Evolutionary conservation across 2,113 vertebrate species (phyloP).

Genomic region (Mirounga angustirostris): DNA sequence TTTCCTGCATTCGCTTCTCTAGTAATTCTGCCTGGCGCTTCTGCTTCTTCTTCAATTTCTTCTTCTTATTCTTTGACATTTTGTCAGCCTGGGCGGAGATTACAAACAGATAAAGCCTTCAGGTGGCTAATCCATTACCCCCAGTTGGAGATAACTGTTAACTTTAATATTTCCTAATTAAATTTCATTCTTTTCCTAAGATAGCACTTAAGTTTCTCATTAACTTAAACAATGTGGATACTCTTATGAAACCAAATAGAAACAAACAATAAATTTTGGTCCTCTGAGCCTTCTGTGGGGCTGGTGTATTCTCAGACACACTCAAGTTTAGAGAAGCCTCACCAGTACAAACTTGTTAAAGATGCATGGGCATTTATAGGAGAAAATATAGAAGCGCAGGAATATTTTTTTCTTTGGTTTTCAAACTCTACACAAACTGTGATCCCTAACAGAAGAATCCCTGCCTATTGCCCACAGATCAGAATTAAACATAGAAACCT

Average conservation of each 20-base stretch:
- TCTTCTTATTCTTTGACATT: constrained; percentile 99
- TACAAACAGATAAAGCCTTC: constrained; percentile 81
- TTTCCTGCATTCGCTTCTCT: constrained; percentile 96
- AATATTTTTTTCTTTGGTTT: constrained; percentile 54
- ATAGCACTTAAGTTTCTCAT: constrained; percentile 56
- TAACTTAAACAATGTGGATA: constrained; percentile 55
- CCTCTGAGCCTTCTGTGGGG: constrained; percentile 45
- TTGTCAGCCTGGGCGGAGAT: constrained; percentile 90
- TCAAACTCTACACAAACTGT: constrained; percentile 54
- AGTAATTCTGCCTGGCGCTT: constrained; percentile 96
- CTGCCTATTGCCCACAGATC: background rate
- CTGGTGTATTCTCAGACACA: background rate
- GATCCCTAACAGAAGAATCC: background rate
- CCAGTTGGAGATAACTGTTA: constrained; percentile 75
- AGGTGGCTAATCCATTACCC: constrained; percentile 72
- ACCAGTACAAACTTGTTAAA: constrained; percentile 29
- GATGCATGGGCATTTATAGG: background rate
- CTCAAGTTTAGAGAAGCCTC: constrained; percentile 31
- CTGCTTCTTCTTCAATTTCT: constrained; percentile 99
- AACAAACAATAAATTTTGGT: constrained; percentile 54
- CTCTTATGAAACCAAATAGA: constrained; percentile 60
- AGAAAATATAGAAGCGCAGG: constrained; percentile 48
- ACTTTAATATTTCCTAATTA: constrained; percentile 80
- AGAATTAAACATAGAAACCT: constrained; percentile 69
- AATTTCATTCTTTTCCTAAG: constrained; percentile 68